Evolutionary conservation across 2,888 invertebrate species (phyloP), one percentile per base, ranked within the genome.

Genomic region (Pilophorus perplexus): DNA sequence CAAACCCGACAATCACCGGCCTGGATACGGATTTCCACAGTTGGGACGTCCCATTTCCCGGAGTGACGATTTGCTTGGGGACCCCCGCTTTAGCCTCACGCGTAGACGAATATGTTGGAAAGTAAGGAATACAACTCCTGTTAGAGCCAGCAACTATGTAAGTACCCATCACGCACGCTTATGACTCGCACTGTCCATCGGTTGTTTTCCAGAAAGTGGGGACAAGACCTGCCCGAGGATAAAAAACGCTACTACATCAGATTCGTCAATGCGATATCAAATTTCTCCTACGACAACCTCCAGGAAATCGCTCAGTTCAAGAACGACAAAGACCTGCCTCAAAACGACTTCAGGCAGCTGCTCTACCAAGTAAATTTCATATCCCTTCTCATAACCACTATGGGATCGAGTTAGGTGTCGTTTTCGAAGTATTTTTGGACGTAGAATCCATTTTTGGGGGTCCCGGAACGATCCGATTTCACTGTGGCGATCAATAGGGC

Each of bases 1-100:
- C 88, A 0, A 88, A 88, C 78, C 90, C 90, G 3, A 90, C 89
- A 0, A 87, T 90, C 62, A 90, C 89, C 27, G 77, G 76, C 44
- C 79, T 90, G 73, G 89, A 89, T 74, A 89, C 88, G 0, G 88
- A 89, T 77, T 89, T 88, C 74, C 88, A 89, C 74, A 88, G 85
- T 74, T 89, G 88, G 84, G 85, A 88, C 73, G 86, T 89, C 0
- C 83, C 86, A 2, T 89, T 88, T 76, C 89, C 88, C 2, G 85
- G 88, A 0, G 82, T 88, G 0, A 85, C 87, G 0, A 77, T 89
- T 57, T 89, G 89, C 73, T 82, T 80, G 10, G 79, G 80, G 50
- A 78, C 79, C 67, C 80, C 84, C 0, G 81, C 80, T 16, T 81
- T 84, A 72, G 79, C 79, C 4, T 80, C 81, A 28, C 71, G 78